phyloP scores from a whole-genome alignment of 2,797 vertebrate species.

The Nannoperca obscura region DNA sequence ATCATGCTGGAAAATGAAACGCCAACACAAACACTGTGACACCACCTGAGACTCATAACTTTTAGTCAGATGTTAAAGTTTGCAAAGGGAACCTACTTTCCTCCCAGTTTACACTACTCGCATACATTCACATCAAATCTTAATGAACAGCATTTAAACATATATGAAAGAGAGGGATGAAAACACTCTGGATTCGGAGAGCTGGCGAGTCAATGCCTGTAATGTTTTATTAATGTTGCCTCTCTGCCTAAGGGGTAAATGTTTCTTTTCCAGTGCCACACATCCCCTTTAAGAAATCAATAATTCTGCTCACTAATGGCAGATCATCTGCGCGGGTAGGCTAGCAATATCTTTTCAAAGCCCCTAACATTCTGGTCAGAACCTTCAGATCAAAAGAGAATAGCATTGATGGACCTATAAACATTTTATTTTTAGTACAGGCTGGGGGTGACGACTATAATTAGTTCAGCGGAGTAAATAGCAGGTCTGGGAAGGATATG shows the following conservation, averaged over 20 bases:
- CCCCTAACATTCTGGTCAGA: conserved; percentile 45
- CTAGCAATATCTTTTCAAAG: conserved; percentile 61
- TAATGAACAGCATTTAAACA: conserved; percentile 58
- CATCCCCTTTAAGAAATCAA: conserved; percentile 75
- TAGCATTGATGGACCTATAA: conserved; percentile 25
- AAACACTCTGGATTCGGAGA: conserved; percentile 58
- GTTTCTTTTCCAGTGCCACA: conserved; percentile 72
- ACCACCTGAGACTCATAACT: conserved; percentile 30
- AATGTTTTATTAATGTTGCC: conserved; percentile 85
- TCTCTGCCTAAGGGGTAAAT: conserved; percentile 78
- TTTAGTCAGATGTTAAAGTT: conserved; percentile 37
- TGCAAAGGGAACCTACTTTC: conserved; percentile 30
- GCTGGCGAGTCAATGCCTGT: conserved; percentile 69
- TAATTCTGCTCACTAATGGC: conserved; percentile 77
- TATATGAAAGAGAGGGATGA: conserved; percentile 39
- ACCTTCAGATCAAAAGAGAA: conserved; percentile 51
- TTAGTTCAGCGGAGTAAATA: background rate
- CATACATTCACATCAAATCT: conserved; percentile 34
- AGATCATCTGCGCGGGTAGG: conserved; percentile 62
- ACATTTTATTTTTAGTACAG: background rate
- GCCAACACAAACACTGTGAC: conserved; percentile 28
- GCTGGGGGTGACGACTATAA: background rate
- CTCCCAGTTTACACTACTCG: background rate
- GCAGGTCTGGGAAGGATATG: conserved; percentile 9
- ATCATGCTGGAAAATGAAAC: conserved; percentile 32